phyloP scores from a whole-genome alignment of 2,888 invertebrate species.

The Xestia xanthographa region DNA sequence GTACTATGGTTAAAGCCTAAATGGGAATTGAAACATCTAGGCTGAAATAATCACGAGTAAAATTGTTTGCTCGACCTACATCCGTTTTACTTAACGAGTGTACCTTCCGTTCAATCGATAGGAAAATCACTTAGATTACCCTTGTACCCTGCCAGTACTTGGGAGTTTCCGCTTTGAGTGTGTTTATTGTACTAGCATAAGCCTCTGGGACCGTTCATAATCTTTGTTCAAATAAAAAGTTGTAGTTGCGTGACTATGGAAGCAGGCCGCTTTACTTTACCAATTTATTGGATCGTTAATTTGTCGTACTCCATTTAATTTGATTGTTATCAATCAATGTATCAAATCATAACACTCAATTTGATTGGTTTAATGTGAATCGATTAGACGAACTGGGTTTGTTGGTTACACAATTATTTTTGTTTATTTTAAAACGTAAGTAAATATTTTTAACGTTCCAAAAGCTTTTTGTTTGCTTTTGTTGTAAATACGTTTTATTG shows the following conservation, averaged over 20 bases:
- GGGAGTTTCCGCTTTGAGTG: slow-evolving; percentile 68
- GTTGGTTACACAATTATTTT: slow-evolving; percentile 1
- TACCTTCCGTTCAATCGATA: slow-evolving; percentile 76
- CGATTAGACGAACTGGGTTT: slow-evolving; percentile 17
- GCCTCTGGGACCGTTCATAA: slow-evolving; percentile 62
- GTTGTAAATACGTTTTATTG: background rate
- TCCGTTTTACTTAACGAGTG: slow-evolving; percentile 77
- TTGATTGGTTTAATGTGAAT: slow-evolving; percentile 41
- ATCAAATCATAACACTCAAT: slow-evolving; percentile 56
- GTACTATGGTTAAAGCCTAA: slow-evolving; percentile 52
- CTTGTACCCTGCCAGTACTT: slow-evolving; percentile 51
- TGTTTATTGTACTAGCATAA: slow-evolving; percentile 72
- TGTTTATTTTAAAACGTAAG: background rate
- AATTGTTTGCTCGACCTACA: slow-evolving; percentile 73
- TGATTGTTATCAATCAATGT: slow-evolving; percentile 64
- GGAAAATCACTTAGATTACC: slow-evolving; percentile 76
- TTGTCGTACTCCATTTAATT: slow-evolving; percentile 63
- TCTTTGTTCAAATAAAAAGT: slow-evolving; percentile 73
- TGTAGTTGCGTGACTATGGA: slow-evolving; percentile 65
- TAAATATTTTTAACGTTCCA: background rate
- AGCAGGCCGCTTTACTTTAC: slow-evolving; percentile 61
- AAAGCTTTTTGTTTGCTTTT: background rate
- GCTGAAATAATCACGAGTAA: slow-evolving; percentile 71
- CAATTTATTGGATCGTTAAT: slow-evolving; percentile 65
- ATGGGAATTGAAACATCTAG: slow-evolving; percentile 65